Percentiles rank a stretch among this genome's conserved stretches.
Evolutionary conservation across 2,797 vertebrate species (phyloP).

Genomic region (Anguilla anguilla): DNA sequence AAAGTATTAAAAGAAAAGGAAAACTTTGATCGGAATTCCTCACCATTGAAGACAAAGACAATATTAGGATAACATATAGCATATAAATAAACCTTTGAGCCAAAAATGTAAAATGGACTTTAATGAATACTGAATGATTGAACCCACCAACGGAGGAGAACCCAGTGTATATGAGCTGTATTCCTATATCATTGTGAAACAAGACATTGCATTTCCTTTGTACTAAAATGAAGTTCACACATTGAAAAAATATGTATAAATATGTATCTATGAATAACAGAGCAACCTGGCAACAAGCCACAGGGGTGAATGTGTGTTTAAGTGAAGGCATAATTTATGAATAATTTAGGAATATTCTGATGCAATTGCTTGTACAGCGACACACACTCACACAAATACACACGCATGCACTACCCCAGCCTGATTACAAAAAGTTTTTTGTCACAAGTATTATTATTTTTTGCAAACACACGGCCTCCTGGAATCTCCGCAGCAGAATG

Average conservation of each 20-base stretch:
- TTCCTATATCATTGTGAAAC: conserved; percentile 56
- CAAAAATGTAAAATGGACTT: conserved; percentile 57
- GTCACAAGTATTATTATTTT: conserved; percentile 78
- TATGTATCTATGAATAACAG: conserved; percentile 50
- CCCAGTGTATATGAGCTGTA: conserved; percentile 57
- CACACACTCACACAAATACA: conserved; percentile 53
- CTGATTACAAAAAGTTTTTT: conserved; percentile 79
- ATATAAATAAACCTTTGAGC: conserved; percentile 62
- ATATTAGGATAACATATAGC: conserved; percentile 89
- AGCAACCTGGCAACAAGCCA: conserved; percentile 76
- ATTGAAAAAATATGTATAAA: conserved; percentile 71
- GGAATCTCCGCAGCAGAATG: conserved; percentile 81
- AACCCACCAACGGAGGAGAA: conserved; percentile 66
- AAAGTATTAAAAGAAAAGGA: conserved; percentile 99
- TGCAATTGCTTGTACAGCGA: conserved; percentile 70
- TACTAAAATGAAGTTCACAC: conserved; percentile 64
- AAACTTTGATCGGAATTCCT: conserved; percentile 99
- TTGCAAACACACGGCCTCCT: conserved; percentile 73
- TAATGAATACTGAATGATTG: conserved; percentile 77
- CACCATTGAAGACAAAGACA: conserved; percentile 99
- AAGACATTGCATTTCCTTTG: conserved; percentile 57
- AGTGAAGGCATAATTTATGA: conserved; percentile 50
- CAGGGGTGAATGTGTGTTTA: conserved; percentile 52
- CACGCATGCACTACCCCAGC: conserved; percentile 63
- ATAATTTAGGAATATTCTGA: conserved; percentile 53